A percentile compares a stretch with the other conserved stretches of the same genome.
These are phyloP conservation scores for Acrocephalus kingi DNA, from an alignment of 2,113 vertebrate genomes.

Conservation along the genomic window DNA sequence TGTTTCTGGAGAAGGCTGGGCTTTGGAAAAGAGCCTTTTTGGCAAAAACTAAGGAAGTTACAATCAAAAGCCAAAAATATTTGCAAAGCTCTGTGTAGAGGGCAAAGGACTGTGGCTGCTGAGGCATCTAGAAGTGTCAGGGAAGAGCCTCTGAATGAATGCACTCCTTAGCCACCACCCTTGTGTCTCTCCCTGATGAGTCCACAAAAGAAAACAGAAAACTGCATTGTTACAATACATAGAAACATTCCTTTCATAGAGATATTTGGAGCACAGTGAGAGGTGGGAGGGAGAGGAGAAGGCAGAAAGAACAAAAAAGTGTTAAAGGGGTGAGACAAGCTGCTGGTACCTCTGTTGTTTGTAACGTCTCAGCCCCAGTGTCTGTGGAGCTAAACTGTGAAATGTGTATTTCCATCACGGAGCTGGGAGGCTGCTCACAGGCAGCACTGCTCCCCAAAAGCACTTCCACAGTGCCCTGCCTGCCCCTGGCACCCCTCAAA, in stretches of 20 bases:
- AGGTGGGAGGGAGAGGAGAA: not conserved
- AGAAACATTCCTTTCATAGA: not conserved
- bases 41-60: not conserved
- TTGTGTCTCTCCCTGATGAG: not conserved
- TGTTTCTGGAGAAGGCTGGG: not conserved
- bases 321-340: not conserved
- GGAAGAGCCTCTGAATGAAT: not conserved
- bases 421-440: not conserved
- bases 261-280: not conserved
- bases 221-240: not conserved
- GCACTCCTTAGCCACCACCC: not conserved
- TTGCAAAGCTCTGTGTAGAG: not conserved
- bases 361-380: not conserved
- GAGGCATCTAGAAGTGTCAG: not conserved
- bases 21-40: not conserved
- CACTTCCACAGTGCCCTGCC: not conserved
- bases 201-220: not conserved
- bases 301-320: not conserved
- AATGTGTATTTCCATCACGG: not conserved
- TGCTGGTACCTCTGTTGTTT: not conserved
- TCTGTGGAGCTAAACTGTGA: not conserved
- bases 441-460: not conserved
- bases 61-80: not conserved
- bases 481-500: not conserved
- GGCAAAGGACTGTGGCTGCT: not conserved